These are phyloP conservation scores for Drosophila lutescens DNA, from an alignment of 2,888 invertebrate genomes.

Conservation along the genomic window DNA sequence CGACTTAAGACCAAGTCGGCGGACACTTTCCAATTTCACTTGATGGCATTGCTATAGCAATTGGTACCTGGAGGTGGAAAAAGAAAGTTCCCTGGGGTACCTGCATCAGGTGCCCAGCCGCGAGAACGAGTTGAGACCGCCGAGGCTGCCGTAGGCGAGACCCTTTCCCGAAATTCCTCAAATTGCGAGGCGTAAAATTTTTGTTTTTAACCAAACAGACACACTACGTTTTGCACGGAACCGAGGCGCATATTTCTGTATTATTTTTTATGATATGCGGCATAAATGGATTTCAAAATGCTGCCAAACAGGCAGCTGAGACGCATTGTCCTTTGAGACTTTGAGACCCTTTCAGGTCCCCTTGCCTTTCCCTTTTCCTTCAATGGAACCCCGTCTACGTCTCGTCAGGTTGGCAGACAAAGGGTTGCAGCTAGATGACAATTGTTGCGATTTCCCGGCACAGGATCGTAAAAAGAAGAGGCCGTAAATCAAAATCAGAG, in stretches of 20 bases:
- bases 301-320: slow-evolving; percentile 72
- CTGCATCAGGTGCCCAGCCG: slow-evolving; percentile 75
- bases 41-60: slow-evolving; percentile 4
- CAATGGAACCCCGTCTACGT: slow-evolving; percentile 53
- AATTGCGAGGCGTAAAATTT: slow-evolving; percentile 65
- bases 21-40: slow-evolving; percentile 15
- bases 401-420: slow-evolving; percentile 71
- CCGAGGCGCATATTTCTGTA: slow-evolving; percentile 41
- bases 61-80: slow-evolving; percentile 7
- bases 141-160: not conserved
- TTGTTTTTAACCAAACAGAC: slow-evolving; percentile 70
- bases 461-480: slow-evolving; percentile 59
- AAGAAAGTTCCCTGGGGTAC: slow-evolving; percentile 58
- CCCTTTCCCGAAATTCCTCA: slow-evolving; percentile 38
- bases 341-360: slow-evolving; percentile 25
- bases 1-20: slow-evolving; percentile 28
- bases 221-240: slow-evolving; percentile 59
- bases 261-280: slow-evolving; percentile 73
- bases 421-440: slow-evolving; percentile 69
- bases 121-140: slow-evolving; percentile 58
- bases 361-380: slow-evolving; percentile 22
- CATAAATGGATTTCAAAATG: slow-evolving; percentile 75
- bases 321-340: slow-evolving; percentile 53
- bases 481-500: slow-evolving; percentile 69
- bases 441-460: slow-evolving; percentile 74